A percentile compares a stretch with the other conserved stretches of the same genome.
Evolutionary conservation across 2,113 vertebrate species (phyloP).

Genomic region (Esox niger): DNA sequence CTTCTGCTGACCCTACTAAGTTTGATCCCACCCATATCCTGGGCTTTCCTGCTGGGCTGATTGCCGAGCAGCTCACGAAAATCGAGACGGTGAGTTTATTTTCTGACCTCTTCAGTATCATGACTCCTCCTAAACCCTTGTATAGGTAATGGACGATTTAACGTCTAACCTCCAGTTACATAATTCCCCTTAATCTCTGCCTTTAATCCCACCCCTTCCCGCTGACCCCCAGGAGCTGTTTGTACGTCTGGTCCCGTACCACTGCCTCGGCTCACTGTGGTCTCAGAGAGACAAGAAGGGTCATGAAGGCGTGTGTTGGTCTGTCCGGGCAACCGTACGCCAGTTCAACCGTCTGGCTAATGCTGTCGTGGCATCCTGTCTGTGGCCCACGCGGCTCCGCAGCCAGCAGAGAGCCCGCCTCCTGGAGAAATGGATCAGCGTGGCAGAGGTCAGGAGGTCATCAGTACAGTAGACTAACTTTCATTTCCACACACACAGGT

Average conservation of each 20-base stretch:
- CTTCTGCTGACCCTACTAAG: constrained; percentile 48
- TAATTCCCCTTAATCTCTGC: not conserved
- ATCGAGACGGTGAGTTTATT: constrained; percentile 80
- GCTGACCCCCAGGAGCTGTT: constrained; percentile 79
- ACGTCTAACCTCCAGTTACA: too few relatives aligned
- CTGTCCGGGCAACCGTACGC: constrained; percentile 83
- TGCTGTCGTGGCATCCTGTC: constrained; percentile 81
- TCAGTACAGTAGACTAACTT: not conserved
- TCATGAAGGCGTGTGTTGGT: constrained; percentile 78
- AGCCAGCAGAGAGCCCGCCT: constrained; percentile 83
- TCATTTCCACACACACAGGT: not conserved
- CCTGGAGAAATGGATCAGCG: constrained; percentile 89
- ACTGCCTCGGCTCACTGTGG: constrained; percentile 88
- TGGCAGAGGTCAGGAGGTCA: constrained; percentile 78
- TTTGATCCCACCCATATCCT: constrained; percentile 76
- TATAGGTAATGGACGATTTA: not conserved
- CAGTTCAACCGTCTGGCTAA: constrained; percentile 89
- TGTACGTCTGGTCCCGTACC: constrained; percentile 83
- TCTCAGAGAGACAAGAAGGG: constrained; percentile 87
- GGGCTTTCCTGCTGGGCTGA: constrained; percentile 74
- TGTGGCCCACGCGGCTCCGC: constrained; percentile 74
- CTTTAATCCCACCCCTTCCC: not conserved
- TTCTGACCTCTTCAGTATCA: not conserved
- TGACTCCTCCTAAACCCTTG: not conserved
- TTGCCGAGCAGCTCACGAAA: constrained; percentile 86